Base-by-base conservation (phyloP, 2,113 vertebrate species). In the Tragelaphus strepsiceros region DNA sequence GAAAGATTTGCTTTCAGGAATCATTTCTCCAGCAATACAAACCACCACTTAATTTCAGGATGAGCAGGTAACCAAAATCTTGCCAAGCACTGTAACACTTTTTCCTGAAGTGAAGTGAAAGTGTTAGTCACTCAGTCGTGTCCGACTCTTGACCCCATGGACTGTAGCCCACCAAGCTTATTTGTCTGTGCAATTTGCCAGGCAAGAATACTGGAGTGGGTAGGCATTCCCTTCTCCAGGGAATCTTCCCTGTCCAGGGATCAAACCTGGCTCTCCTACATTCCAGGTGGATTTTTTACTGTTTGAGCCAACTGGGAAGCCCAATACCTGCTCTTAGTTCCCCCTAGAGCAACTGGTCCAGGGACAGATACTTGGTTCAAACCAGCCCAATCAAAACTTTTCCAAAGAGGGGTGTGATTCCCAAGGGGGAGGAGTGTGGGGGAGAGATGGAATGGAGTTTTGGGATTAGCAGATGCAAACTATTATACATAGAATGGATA, bases 311-410 rank as follows among this genome's bases (percentile, higher is more conserved):
- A 13, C 35, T 77, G 39, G 35, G 35, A 43, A 43, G 12, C 39
- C 6, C 1, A 19, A n/a, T 6, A 46, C 6, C 0, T 7, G 21
- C 16, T 32, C 16, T 26, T 22, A 24, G 9, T 16, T 49, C 32
- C 13, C 5, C 1, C 32, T 15, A 0, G 1, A 26, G 19, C 24
- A 81, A 51, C 6, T 32, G 22, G 5, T 9, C 81, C 49, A 26
- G 54, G 3, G 5, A 35, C 35, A 39, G 28, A 82, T 11, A 62
- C 16, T 24, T 54, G 53, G 6, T 43, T 46, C 26, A 81, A 12
- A 74, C 1, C 6, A 95, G 17, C 4, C 9, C 21, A 89, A 58
- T 51, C 26, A 56, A 88, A 92, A 89, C 32, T 77, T 22, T 22
- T 85, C 56, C 5, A 39, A 85, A 32, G 28, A 81, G 46, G 28